Evolutionary conservation across 1,140 invertebrate species (phyloP).

Genomic region (Atta texana): DNA sequence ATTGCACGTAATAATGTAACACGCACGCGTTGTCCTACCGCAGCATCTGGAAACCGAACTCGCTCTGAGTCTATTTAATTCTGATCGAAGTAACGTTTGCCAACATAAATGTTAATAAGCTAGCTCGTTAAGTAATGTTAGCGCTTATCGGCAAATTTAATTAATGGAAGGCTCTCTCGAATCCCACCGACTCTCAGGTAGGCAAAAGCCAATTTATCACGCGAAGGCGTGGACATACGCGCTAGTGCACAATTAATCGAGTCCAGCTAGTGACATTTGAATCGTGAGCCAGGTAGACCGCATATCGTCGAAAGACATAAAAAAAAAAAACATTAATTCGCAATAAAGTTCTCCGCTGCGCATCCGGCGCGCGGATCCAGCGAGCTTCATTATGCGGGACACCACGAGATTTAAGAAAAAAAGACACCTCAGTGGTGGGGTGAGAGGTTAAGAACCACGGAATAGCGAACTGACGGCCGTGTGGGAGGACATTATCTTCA

Average conservation of each 20-base stretch:
- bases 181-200: conserved; percentile 1
- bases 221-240: conserved; percentile 41
- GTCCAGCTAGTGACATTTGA: conserved; percentile 56
- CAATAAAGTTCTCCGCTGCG: conserved; percentile 62
- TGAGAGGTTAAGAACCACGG: conserved; percentile 82
- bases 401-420: conserved; percentile 66
- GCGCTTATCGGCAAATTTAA: conserved; percentile 59
- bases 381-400: conserved; percentile 64
- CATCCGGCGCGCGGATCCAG: conserved; percentile 9
- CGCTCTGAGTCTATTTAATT: not conserved
- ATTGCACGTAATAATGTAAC: conserved; percentile 45
- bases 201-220: conserved; percentile 62
- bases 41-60: conserved; percentile 41
- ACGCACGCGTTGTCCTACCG: not conserved
- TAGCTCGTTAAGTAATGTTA: conserved; percentile 51
- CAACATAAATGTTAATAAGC: conserved; percentile 47
- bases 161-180: conserved; percentile 39
- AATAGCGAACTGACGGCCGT: conserved; percentile 80
- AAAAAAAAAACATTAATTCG: conserved; percentile 70
- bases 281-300: conserved; percentile 57
- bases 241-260: conserved; percentile 60
- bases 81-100: conserved; percentile 19
- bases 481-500: conserved; percentile 85
- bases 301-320: conserved; percentile 48
- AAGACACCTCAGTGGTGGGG: conserved; percentile 41